Percentiles rank a stretch among this genome's conserved stretches.
Evolutionary conservation across 2,888 invertebrate genomes (phyloP).

Genomic region (Andrena marginata): DNA sequence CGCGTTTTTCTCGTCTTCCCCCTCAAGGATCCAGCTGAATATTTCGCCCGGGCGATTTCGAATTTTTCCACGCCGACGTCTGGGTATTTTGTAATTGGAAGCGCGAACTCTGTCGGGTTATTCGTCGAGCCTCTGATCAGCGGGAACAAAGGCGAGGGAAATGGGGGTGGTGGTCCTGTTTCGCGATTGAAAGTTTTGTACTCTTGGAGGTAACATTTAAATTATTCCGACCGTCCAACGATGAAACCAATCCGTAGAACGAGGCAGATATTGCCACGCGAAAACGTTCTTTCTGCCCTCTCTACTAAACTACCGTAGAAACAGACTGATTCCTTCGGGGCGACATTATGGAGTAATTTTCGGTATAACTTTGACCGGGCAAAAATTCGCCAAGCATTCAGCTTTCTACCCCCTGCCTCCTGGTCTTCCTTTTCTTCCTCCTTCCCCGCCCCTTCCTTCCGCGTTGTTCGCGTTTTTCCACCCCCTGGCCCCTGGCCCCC

Average conservation of each 20-base stretch:
- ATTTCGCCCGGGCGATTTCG: slow-evolving; percentile 18
- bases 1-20: neutral
- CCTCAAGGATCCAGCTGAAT: neutral
- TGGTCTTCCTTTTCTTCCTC: slow-evolving; percentile 5
- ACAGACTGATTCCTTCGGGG: slow-evolving; percentile 1
- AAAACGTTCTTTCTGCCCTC: neutral
- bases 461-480: slow-evolving; percentile 36
- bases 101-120: neutral
- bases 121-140: neutral
- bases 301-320: neutral
- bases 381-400: slow-evolving; percentile 40
- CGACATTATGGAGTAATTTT: slow-evolving; percentile 34
- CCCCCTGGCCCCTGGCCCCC: slow-evolving; percentile 5
- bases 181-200: slow-evolving; percentile 23
- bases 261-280: neutral
- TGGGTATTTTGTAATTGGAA: neutral
- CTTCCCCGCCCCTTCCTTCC: slow-evolving; percentile 16
- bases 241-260: neutral
- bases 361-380: neutral
- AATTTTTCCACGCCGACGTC: neutral
- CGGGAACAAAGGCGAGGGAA: neutral
- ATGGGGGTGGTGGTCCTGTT: neutral
- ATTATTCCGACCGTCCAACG: neutral
- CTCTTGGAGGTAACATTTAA: neutral
- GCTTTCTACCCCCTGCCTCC: neutral